Evolutionary conservation across 2,888 invertebrate species (phyloP).

Genomic region (Eupithecia inturbata): DNA sequence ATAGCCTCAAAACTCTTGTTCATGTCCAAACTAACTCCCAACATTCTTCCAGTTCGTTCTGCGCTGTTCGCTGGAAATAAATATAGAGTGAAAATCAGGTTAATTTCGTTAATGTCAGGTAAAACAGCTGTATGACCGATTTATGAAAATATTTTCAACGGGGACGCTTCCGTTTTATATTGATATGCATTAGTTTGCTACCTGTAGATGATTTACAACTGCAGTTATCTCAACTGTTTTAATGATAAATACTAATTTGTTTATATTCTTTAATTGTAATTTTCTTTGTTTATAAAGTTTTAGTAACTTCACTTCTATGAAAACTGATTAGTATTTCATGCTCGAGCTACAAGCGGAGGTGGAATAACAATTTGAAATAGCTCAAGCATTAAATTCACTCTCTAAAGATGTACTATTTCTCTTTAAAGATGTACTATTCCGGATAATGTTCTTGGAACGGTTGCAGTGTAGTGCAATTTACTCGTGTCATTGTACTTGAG

Average conservation of each 20-base stretch:
- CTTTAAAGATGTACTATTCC: constrained; percentile 28
- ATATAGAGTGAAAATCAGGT: too few relatives aligned
- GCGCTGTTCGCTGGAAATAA: background rate
- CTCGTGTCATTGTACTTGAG: background rate
- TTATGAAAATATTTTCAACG: background rate
- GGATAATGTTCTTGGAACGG: constrained; percentile 30
- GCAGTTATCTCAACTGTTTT: too few relatives aligned
- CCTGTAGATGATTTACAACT: too few relatives aligned
- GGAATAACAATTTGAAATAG: constrained; percentile 40
- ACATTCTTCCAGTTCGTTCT: background rate
- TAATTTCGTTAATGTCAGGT: background rate
- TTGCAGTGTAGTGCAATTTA: constrained; percentile 17
- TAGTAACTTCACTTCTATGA: constrained; percentile 18
- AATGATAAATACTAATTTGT: too few relatives aligned
- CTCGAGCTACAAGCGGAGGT: constrained; percentile 20
- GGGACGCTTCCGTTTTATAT: too few relatives aligned
- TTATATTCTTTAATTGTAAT: too few relatives aligned
- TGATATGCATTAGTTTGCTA: too few relatives aligned
- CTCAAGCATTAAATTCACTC: constrained; percentile 35
- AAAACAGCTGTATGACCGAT: background rate
- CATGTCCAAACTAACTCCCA: background rate
- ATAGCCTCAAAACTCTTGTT: background rate
- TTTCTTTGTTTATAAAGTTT: too few relatives aligned
- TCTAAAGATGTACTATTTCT: constrained; percentile 17
- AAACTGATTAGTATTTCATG: background rate